Conservation (phyloP, 2,113 vertebrate genomes). For the Mormoops blainvillei region DNA sequence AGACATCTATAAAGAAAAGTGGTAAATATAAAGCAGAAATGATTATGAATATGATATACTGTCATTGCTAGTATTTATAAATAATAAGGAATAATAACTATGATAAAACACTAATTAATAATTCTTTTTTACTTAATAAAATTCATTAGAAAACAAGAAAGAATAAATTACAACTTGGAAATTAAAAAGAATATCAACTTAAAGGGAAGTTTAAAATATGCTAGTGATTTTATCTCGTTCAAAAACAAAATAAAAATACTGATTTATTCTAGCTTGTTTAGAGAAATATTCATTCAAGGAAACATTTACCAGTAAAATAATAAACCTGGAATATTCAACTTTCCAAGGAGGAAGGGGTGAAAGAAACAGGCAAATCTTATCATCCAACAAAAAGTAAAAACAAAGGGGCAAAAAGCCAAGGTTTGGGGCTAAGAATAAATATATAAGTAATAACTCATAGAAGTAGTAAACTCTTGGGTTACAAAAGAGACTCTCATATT, state of each 20-base stretch:
- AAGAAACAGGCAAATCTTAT: not conserved
- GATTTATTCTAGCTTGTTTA: not conserved
- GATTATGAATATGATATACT: not conserved
- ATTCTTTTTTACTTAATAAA: not conserved
- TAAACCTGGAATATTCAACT: not conserved
- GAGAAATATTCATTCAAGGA: not conserved
- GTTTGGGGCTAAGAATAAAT: not conserved
- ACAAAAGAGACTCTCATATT: not conserved
- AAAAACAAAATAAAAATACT: not conserved
- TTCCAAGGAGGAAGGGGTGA: not conserved
- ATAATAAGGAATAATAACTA: not conserved
- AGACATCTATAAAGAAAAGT: not conserved
- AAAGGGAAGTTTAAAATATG: not conserved
- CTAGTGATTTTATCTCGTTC: not conserved
- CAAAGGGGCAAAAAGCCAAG: not conserved
- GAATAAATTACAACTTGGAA: not conserved
- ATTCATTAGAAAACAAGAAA: not conserved
- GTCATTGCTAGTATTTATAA: not conserved
- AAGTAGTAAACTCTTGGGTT: not conserved
- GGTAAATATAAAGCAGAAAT: not conserved
- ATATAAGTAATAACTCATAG: not conserved
- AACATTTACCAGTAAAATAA: not conserved
- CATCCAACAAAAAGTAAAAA: not conserved
- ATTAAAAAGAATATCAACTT: not conserved
- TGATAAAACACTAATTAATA: not conserved